Percentiles rank a stretch among this genome's conserved stretches.
These are phyloP conservation scores for Labia minor DNA, from an alignment of 2,888 invertebrate species.

Conservation along the genomic window DNA sequence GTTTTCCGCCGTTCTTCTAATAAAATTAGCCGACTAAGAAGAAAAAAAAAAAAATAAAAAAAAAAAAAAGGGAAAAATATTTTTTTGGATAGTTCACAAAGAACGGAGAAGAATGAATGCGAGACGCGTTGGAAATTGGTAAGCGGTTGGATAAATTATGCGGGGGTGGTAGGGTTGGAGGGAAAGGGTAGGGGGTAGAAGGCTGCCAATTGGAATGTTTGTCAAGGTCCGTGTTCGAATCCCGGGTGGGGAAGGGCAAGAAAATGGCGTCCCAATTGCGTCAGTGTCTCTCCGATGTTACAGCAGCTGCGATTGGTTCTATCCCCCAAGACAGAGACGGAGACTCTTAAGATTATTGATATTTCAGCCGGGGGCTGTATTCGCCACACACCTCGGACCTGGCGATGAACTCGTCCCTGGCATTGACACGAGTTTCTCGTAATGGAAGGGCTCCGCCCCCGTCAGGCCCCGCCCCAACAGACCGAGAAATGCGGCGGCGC, in stretches of 20 bases:
- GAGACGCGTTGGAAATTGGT: too few relatives aligned
- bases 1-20: too few relatives aligned
- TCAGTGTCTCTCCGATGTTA: background rate
- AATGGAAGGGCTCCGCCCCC: background rate
- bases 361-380: background rate
- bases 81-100: too few relatives aligned
- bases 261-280: constrained; percentile 4
- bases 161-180: too few relatives aligned
- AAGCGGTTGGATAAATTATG: too few relatives aligned
- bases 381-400: background rate
- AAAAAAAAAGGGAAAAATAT: too few relatives aligned
- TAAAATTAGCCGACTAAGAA: too few relatives aligned
- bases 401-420: background rate
- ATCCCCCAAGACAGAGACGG: background rate
- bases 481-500: background rate
- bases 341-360: background rate
- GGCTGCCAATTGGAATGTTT: too few relatives aligned
- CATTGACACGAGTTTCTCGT: background rate
- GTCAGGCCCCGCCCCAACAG: background rate
- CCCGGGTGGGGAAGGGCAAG: background rate
- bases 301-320: constrained; percentile 4
- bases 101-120: too few relatives aligned
- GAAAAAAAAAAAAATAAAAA: too few relatives aligned
- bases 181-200: too few relatives aligned
- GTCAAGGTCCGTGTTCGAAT: background rate